phyloP scores from a whole-genome alignment of 2,113 vertebrate species.

The Rhynchomys soricoides region DNA sequence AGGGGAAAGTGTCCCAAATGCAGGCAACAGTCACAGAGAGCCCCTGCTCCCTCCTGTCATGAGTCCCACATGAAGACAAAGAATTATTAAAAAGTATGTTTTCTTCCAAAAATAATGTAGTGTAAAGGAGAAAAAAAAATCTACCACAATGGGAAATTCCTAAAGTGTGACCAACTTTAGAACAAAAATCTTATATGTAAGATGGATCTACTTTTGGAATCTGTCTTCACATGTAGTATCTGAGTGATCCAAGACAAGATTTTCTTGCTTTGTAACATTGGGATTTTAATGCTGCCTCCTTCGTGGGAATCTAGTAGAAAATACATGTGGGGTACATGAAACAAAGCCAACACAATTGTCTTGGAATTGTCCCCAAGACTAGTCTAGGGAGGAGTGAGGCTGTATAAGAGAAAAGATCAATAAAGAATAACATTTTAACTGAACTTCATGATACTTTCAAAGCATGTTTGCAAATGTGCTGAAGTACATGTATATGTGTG shows the following conservation, averaged over 20 bases:
- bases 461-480: neutral
- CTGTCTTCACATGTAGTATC: neutral
- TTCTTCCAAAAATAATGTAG: neutral
- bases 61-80: neutral
- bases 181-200: neutral
- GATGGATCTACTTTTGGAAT: neutral
- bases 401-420: neutral
- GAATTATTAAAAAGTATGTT: slow-evolving; percentile 33
- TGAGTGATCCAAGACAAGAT: neutral
- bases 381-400: neutral
- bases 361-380: neutral
- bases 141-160: neutral
- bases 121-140: slow-evolving; percentile 5
- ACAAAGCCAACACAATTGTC: neutral
- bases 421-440: neutral
- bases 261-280: neutral
- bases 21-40: neutral
- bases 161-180: slow-evolving; percentile 6
- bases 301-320: neutral
- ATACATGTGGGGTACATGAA: neutral
- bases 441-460: neutral
- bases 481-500: neutral
- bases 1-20: neutral
- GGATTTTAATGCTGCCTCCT: neutral
- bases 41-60: neutral